Percentiles rank a stretch among this genome's conserved stretches.
Evolutionary conservation across 2,113 vertebrate genomes (phyloP).

Genomic region (Talpa occidentalis): DNA sequence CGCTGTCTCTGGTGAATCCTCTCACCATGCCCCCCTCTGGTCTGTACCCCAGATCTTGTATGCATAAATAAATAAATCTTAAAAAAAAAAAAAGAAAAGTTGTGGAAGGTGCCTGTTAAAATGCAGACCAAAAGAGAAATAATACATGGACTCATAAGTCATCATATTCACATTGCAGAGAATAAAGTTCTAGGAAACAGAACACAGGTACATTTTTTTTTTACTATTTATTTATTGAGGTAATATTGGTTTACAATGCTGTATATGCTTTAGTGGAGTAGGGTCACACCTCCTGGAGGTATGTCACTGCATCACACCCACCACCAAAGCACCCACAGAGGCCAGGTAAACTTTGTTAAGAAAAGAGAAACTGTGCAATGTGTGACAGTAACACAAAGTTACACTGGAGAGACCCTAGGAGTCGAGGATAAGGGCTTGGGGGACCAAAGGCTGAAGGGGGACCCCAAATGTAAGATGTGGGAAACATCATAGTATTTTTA

Average conservation of each 20-base stretch:
- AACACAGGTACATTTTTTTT: background rate
- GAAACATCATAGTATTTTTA: constrained; percentile 24
- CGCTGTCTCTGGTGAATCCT: no score
- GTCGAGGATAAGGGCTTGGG: background rate
- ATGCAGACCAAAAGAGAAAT: background rate
- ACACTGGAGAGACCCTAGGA: background rate
- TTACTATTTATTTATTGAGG: no score
- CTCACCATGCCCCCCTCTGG: no score
- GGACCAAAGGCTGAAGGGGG: background rate
- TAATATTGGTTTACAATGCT: no score
- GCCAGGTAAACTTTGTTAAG: background rate
- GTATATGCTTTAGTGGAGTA: no score
- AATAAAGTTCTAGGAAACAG: background rate
- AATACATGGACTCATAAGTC: background rate
- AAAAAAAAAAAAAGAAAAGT: background rate
- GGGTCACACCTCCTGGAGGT: no score
- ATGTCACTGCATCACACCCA: no score
- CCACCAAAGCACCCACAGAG: no score
- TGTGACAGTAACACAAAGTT: background rate
- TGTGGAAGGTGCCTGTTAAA: constrained; percentile 13
- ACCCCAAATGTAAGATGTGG: background rate
- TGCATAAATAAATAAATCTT: no score
- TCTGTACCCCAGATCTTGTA: no score
- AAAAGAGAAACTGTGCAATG: background rate
- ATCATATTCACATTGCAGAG: background rate